A percentile compares a stretch with the other conserved stretches of the same genome.
phyloP scores from a whole-genome alignment of 2,888 invertebrate genomes.

The Diplazon laetatorius region DNA sequence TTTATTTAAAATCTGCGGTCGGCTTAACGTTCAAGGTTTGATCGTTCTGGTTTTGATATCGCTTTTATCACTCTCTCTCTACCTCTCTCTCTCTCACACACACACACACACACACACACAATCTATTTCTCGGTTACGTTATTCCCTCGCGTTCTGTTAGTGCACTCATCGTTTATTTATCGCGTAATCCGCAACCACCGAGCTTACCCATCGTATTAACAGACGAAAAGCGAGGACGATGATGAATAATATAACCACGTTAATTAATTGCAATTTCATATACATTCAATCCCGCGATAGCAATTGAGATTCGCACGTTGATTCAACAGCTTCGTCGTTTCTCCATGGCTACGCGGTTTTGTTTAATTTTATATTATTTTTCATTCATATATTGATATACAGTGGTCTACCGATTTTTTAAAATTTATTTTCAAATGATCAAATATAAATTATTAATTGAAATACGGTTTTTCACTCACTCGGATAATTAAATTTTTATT shows the following conservation, averaged over 20 bases:
- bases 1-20: slow-evolving; percentile 57
- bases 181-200: slow-evolving; percentile 9
- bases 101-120: no score
- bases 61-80: neutral
- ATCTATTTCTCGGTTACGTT: neutral
- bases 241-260: slow-evolving; percentile 37
- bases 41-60: slow-evolving; percentile 9
- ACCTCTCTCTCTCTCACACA: no score
- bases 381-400: neutral
- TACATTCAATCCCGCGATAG: neutral
- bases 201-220: slow-evolving; percentile 35
- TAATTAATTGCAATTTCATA: slow-evolving; percentile 25
- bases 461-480: no score
- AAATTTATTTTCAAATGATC: no score
- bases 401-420: no score
- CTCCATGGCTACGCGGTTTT: neutral
- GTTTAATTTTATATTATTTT: neutral
- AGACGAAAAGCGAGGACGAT: slow-evolving; percentile 29
- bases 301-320: slow-evolving; percentile 4
- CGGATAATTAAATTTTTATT: no score
- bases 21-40: slow-evolving; percentile 47
- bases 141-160: slow-evolving; percentile 29
- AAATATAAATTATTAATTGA: neutral
- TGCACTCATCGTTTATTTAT: slow-evolving; percentile 53
- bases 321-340: neutral